Evolutionary conservation across 2,888 invertebrate species (phyloP).

Genomic region (Drosophila siamana): DNA sequence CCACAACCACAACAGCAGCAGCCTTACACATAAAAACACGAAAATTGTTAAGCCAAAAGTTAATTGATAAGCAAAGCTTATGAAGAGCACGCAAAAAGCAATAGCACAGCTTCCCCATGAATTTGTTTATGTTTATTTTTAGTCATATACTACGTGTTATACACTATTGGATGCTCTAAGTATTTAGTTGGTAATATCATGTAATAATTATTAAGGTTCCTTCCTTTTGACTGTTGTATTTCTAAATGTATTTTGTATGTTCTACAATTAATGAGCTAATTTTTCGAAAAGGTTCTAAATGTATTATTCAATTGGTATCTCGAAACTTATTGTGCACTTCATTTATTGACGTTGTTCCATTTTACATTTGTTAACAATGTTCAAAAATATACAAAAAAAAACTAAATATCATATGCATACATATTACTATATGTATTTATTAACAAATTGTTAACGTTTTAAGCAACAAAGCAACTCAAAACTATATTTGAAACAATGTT

Average conservation of each 20-base stretch:
- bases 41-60: slow-evolving; percentile 76
- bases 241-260: slow-evolving; percentile 64
- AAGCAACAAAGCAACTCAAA: slow-evolving; percentile 55
- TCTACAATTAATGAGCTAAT: slow-evolving; percentile 27
- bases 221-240: slow-evolving; percentile 66
- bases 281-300: slow-evolving; percentile 64
- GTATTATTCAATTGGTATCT: slow-evolving; percentile 45
- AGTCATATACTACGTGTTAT: slow-evolving; percentile 27
- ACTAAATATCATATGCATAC: slow-evolving; percentile 49
- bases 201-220: slow-evolving; percentile 66
- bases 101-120: slow-evolving; percentile 73
- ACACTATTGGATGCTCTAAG: slow-evolving; percentile 29
- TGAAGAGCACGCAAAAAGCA: slow-evolving; percentile 58
- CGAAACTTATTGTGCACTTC: slow-evolving; percentile 60
- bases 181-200: slow-evolving; percentile 44
- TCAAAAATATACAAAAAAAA: slow-evolving; percentile 37
- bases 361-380: slow-evolving; percentile 73
- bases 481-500: slow-evolving; percentile 58
- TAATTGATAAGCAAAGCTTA: slow-evolving; percentile 80
- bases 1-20: slow-evolving; percentile 56
- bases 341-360: slow-evolving; percentile 78
- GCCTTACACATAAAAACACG: slow-evolving; percentile 60
- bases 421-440: slow-evolving; percentile 44
- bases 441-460: slow-evolving; percentile 79
- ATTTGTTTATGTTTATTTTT: slow-evolving; percentile 58